Percentiles rank a stretch among this genome's conserved stretches.
Evolutionary conservation across 2,888 invertebrate genomes (phyloP).

Genomic region (Anthrax anthrax): DNA sequence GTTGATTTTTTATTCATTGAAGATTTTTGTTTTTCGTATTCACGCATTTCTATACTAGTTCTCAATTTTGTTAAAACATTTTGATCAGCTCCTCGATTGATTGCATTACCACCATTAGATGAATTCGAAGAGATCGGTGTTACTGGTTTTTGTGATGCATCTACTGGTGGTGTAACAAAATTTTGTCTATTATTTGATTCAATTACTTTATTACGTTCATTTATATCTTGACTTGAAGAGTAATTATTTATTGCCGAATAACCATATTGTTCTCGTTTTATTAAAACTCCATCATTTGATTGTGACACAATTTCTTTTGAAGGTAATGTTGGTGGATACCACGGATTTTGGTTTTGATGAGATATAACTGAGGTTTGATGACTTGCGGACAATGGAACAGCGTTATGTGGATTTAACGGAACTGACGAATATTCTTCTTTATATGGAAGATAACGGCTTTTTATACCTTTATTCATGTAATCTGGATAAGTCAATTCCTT

Average conservation of each 20-base stretch:
- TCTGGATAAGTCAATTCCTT: background rate
- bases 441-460: background rate
- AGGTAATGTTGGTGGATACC: background rate
- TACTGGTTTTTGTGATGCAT: background rate
- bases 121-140: conserved; percentile 10
- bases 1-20: conserved; percentile 26
- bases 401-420: background rate
- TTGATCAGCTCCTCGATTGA: conserved; percentile 47
- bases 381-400: background rate
- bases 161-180: background rate
- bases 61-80: conserved; percentile 54
- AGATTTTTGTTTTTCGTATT: conserved; percentile 38
- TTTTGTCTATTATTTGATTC: background rate
- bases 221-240: background rate
- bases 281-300: background rate
- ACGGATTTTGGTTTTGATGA: background rate
- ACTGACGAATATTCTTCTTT: background rate
- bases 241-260: background rate
- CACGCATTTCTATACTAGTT: conserved; percentile 55
- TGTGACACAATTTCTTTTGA: background rate
- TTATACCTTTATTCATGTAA: background rate
- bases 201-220: background rate
- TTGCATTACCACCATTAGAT: conserved; percentile 8
- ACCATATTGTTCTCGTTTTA: conserved; percentile 9
- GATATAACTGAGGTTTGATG: background rate